Base-by-base conservation (phyloP, 1,140 invertebrate genomes). In the Ceratoteleas bidentatus region DNA sequence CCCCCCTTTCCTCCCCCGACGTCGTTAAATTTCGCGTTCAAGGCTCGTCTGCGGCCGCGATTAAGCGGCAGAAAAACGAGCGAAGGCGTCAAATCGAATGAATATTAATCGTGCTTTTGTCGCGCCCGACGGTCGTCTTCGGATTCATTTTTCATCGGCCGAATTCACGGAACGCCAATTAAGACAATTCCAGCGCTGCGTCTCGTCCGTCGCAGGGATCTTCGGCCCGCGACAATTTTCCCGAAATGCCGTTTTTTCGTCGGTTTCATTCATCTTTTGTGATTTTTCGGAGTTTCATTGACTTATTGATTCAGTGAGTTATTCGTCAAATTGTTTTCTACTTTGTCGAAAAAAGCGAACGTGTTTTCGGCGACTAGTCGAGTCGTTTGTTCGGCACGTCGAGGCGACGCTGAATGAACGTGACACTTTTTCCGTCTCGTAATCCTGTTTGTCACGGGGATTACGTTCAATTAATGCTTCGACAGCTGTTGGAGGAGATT, bases 391-490 rank as follows among this genome's bases (percentile, higher is more conserved):
- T 7, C 38, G 45, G 10, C 47, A n/a, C 32, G 47, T 33, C 33
- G 7, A 38, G 11, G 13, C 40, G 3, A 11, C 9, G 53, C 11
- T 52, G 66, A 65, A 78, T 58, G 50, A 66, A 11, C 43, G 43
- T 38, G 13, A 50, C 61, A 50, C 50, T 57, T 60, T 54, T 60
- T 69, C 43, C 15, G 32, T 58, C 32, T 50, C 34, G 60, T 78
- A 78, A 79, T 79, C 76, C 68, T 43, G 66, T 79, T 79, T 79
- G 68, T 72, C 61, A 72, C 68, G 68, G 66, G 62, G 68, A 79
- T 79, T 79, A 72, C 34, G 58, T 66, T 72, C 76, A 79, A 79
- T 79, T 79, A 79, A 79, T 66, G 52, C 57, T 64, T 79, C 68
- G 61, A 61, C 66, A 66, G 53, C 66, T 66, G 61, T n/a, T n/a